Evolutionary conservation across 2,888 invertebrate species (phyloP).

Genomic region (Synanthedon formicaeformis): DNA sequence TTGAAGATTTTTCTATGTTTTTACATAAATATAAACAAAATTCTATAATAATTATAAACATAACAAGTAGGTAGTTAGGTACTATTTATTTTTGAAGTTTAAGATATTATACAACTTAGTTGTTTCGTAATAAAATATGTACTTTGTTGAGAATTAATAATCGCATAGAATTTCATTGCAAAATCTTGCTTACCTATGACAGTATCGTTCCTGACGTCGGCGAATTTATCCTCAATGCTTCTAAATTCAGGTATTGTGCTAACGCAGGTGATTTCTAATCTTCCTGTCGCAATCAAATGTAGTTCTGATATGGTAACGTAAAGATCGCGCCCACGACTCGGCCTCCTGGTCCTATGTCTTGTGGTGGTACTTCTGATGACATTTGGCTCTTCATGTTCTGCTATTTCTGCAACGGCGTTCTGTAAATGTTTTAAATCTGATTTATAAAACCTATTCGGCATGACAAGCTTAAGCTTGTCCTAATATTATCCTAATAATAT

Average conservation of each 20-base stretch:
- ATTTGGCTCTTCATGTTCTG: conserved; percentile 29
- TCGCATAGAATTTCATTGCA: neutral
- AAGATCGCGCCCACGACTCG: conserved; percentile 72
- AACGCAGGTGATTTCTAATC: conserved; percentile 80
- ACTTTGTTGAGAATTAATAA: too few species aligned
- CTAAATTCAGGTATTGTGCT: conserved; percentile 84
- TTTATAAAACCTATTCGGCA: too few species aligned
- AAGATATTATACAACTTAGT: neutral
- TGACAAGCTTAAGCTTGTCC: too few species aligned
- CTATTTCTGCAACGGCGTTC: conserved; percentile 16
- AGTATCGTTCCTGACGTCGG: conserved; percentile 78
- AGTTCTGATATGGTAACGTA: conserved; percentile 79
- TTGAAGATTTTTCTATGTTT: too few species aligned
- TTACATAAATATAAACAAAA: too few species aligned
- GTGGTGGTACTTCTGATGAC: conserved; percentile 29
- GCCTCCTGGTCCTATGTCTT: conserved; percentile 47
- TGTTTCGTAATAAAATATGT: too few species aligned
- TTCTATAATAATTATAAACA: too few species aligned
- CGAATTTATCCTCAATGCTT: conserved; percentile 78
- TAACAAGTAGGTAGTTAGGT: too few species aligned
- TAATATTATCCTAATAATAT: too few species aligned
- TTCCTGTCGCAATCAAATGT: conserved; percentile 76
- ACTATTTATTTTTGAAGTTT: neutral
- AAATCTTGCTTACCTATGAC: conserved; percentile 72
- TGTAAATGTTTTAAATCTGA: too few species aligned